Evolutionary conservation across 2,888 invertebrate genomes (phyloP), one percentile per base, ranked within the genome.

Genomic region (Neria commutata): DNA sequence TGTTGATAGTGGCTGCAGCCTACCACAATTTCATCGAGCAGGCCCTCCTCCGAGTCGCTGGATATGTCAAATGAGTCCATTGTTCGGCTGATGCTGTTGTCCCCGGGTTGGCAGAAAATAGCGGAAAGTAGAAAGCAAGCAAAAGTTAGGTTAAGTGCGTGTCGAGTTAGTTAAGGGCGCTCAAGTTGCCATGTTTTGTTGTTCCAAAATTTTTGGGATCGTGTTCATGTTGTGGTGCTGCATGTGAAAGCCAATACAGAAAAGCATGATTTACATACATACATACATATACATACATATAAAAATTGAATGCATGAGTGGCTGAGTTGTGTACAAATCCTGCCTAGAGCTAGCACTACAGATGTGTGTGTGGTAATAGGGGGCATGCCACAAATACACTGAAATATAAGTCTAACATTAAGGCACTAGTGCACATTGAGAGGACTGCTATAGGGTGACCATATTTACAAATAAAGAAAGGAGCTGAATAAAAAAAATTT

Each of bases 51-150:
- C 52, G 80, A 80, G 68, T 81, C 81, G 74, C 81, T 81, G 63
- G 79, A 81, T 72, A 81, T 75, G 71, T 81, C 81, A 68, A 80
- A 81, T 71, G 81, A 81, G 72, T 81, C 81, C 77, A 78, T 79
- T 74, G 79, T 79, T 67, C 81, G 79, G 68, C 74, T 80, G 65
- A 73, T 70, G 68, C 78, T 77, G 52, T 60, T 58, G 56, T 58
- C 54, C 37, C 19, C 34, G 33, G n/a, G 33, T 53, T 49, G 57
- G 60, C 55, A 60, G 34, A 25, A 29, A 54, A 56, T 48, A 46
- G n/a, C 10, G 37, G 17, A 19, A 29, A 52, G 26, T 5, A n/a
- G 25, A 34, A 34, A 46, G 49, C 51, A 57, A 62, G 53, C 40
- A 54, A 37, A 14, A 21, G 42, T 42, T 42, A 42, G 42, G 42